Base-by-base conservation (phyloP, 2,888 invertebrate species). In the Minunthozetes semirufus region DNA sequence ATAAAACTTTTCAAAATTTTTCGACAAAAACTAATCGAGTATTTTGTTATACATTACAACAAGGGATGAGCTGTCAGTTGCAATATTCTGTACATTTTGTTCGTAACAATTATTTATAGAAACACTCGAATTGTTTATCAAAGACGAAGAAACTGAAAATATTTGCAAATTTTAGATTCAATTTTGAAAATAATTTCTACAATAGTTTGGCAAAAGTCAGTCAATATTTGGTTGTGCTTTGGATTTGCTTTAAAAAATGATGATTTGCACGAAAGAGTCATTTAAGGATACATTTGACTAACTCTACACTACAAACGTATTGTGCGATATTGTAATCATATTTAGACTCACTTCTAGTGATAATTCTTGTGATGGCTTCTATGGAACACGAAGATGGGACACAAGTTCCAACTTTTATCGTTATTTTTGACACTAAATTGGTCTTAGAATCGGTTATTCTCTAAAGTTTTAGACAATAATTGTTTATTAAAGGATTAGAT, bases 311-410 rank as follows among this genome's bases (percentile, higher is more conserved):
- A 9, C 8, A 68, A 42, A 33, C 56, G 27, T 68, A 38, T 22
- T 63, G 9, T 63, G 63, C 38, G n/a, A 19, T 63, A 5, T 22
- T n/a, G 25, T 13, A 25, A 8, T 56, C 25, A 56, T 33, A 17
- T 25, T 29, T 22, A 71, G 50, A 72, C 72, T 72, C 70, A 78
- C 78, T 74, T 38, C n/a, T 61, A 22, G 42, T n/a, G 22, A 53
- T 33, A 27, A 76, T 33, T 8, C 19, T n/a, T 15, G 61, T 72
- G n/a, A 79, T 75, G 27, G 78, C 79, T 11, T 78, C 72, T 2
- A 33, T 53, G 1, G 76, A 76, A 56, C 79, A 79, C n/a, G 78
- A 73, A n/a, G 77, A 78, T 17, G 79, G 79, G 33, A 79, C 61
- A 72, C 79, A 79, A 3, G 78, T 56, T 0, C 79, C 79, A 22